Percentiles rank a stretch among this genome's conserved stretches.
phyloP scores from a whole-genome alignment of 2,888 invertebrate genomes.

The Polyploca ridens region DNA sequence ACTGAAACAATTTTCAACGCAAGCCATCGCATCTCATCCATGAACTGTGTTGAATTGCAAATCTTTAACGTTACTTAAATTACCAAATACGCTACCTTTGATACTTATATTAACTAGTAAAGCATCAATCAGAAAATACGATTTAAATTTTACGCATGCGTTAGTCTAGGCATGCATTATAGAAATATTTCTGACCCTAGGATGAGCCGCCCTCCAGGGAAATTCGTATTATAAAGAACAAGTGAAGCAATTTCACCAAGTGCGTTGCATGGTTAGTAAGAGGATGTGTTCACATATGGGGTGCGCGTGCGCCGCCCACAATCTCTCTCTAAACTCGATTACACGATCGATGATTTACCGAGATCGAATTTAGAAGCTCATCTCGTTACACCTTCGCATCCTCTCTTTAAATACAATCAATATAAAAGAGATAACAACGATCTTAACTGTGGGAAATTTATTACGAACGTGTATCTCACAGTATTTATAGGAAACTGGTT shows the following conservation, averaged over 20 bases:
- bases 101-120: constrained; percentile 37
- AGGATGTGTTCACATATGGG: constrained; percentile 77
- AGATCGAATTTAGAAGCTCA: constrained; percentile 77
- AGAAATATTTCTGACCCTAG: constrained; percentile 66
- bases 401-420: constrained; percentile 46
- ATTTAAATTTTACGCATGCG: constrained; percentile 57
- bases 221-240: constrained; percentile 38
- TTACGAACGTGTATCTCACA: constrained; percentile 41
- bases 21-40: constrained; percentile 70
- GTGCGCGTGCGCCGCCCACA: constrained; percentile 76
- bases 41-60: constrained; percentile 63
- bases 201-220: constrained; percentile 77
- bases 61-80: constrained; percentile 47
- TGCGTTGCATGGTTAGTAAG: constrained; percentile 60
- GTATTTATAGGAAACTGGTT: constrained; percentile 38
- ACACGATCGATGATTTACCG: constrained; percentile 81
- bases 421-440: constrained; percentile 44
- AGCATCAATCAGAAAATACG: constrained; percentile 42
- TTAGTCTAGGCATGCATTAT: constrained; percentile 53
- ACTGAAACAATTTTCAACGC: constrained; percentile 72
- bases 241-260: constrained; percentile 55
- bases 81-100: constrained; percentile 48
- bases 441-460: constrained; percentile 47
- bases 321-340: constrained; percentile 81
- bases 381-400: constrained; percentile 71